Evolutionary conservation across 2,113 vertebrate species (phyloP), one percentile per base, ranked within the genome.

Genomic region (Pomatorhinus ruficollis): DNA sequence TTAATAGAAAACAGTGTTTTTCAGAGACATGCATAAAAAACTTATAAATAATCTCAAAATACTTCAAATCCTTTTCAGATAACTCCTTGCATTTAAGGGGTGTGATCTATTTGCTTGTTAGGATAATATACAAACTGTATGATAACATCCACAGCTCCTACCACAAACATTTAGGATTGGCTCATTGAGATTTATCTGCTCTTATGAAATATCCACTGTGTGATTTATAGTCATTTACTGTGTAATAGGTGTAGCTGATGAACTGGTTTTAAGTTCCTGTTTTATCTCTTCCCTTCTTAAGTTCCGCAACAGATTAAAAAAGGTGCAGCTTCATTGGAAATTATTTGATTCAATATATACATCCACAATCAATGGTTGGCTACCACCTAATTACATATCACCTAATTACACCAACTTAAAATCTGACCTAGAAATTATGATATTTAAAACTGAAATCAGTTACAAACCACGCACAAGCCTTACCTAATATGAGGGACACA

Each of bases 181-280:
- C 70, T 91, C 70, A 79, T 3, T 82, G 47, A 90, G 82, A 90
- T 90, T 87, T 82, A 89, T 85, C 87, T 76, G 57, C 70, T 93
- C 66, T 95, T 96, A 94, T 21, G 78, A 96, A 94, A 88, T 28
- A 33, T 23, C 75, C 37, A 59, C 59, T 45, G 24, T 45, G 14
- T 91, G 54, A 94, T 66, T 87, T 90, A 77, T 70, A 91, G 69
- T 78, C n/a, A 80, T 86, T 78, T 93, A 64, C 69, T 50, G 30
- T 53, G 54, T 42, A 81, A 82, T 69, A 93, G 42, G 60, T 74
- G 56, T 52, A 92, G 93, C 54, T 44, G 90, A 94, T 94, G 15
- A 88, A 95, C 93, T 80, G 95, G 91, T 95, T 97, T 95, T 37
- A 72, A 82, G 45, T 79, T 97, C 91, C 64, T 95, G 74, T 71